Evolutionary conservation across 2,113 vertebrate species (phyloP).

Genomic region (Zosterops japonicus): DNA sequence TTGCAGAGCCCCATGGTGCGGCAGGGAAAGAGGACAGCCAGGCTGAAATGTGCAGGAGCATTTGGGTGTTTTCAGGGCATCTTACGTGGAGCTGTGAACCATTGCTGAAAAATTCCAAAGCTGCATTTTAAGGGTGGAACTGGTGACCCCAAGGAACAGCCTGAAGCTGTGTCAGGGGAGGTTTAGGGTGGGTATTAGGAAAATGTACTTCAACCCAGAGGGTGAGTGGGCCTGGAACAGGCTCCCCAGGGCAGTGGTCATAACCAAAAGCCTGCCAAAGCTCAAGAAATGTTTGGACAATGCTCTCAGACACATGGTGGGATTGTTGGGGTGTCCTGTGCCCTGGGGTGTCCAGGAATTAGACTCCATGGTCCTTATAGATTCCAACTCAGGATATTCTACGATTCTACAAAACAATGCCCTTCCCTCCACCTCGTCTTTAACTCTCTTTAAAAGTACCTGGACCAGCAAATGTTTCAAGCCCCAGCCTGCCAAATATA

Average conservation of each 20-base stretch:
- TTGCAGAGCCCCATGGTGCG: neutral
- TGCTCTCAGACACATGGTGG: neutral
- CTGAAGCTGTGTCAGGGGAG: neutral
- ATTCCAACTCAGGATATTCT: neutral
- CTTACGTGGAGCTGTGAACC: fast-evolving
- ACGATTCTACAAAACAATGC: neutral
- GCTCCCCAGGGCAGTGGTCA: neutral
- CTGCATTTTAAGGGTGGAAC: neutral
- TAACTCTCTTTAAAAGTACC: neutral
- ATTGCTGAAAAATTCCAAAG: neutral
- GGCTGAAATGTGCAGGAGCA: fast-evolving
- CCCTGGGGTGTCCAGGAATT: neutral
- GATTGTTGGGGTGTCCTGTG: neutral
- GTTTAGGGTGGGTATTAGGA: neutral
- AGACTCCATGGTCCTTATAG: neutral
- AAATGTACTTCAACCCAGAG: neutral
- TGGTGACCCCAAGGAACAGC: neutral
- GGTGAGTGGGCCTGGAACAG: neutral
- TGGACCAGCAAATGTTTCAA: neutral
- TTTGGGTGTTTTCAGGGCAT: neutral
- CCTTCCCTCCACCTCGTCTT: neutral
- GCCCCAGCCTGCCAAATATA: neutral
- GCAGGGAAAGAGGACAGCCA: neutral
- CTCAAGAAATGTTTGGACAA: neutral
- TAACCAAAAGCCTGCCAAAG: neutral